phyloP scores from a whole-genome alignment of 2,888 invertebrate genomes.

The Rhagonycha fulva region DNA sequence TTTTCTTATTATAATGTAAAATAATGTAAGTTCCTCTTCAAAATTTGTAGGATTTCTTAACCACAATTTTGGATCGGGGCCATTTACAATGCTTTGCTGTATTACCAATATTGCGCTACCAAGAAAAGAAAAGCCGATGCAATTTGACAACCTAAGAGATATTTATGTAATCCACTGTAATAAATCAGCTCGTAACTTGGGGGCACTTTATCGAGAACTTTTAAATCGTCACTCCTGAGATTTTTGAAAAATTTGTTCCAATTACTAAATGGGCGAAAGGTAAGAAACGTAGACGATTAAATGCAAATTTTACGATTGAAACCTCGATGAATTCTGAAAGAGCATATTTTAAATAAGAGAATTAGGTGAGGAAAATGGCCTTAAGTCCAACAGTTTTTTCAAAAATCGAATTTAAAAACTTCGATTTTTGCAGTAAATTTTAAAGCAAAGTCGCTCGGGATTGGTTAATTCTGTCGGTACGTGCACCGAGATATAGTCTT shows the following conservation, averaged over 20 bases:
- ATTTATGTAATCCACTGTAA: conserved; percentile 43
- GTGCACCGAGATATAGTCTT: too few relatives aligned
- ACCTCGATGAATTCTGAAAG: too few relatives aligned
- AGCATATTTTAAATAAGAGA: too few relatives aligned
- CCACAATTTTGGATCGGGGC: not conserved
- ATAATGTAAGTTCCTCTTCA: conserved; percentile 34
- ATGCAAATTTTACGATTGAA: too few relatives aligned
- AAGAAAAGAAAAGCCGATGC: conserved; percentile 34
- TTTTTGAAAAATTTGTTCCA: conserved; percentile 30
- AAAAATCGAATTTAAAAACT: too few relatives aligned
- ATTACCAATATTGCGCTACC: conserved; percentile 29
- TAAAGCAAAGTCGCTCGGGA: too few relatives aligned
- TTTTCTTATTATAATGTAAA: too few relatives aligned
- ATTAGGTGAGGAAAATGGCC: too few relatives aligned
- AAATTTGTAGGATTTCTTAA: conserved; percentile 22
- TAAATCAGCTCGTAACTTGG: conserved; percentile 48
- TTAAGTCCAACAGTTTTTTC: too few relatives aligned
- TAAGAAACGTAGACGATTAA: too few relatives aligned
- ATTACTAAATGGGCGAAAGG: conserved; percentile 32
- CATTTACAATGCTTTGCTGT: not conserved
- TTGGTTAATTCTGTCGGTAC: too few relatives aligned
- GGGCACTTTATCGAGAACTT: conserved; percentile 45
- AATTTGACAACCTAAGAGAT: conserved; percentile 42
- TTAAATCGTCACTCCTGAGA: conserved; percentile 33
- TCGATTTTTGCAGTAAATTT: too few relatives aligned